Base-by-base conservation (phyloP, 2,888 invertebrate species). In the Drosophila parthenogenetica region DNA sequence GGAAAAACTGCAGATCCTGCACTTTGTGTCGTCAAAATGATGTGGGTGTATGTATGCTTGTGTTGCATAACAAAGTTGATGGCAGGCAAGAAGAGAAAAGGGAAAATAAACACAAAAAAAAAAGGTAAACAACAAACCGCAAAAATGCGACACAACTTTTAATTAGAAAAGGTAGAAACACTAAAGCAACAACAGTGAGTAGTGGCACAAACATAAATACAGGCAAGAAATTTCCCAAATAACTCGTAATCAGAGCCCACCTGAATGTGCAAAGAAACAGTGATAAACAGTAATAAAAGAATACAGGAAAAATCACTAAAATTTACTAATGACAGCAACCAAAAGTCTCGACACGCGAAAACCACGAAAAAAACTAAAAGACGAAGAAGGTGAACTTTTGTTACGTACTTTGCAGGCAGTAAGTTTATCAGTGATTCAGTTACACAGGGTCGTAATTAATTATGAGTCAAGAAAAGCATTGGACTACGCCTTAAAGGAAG, bases 61-160 rank as follows among this genome's bases (percentile, higher is more conserved):
- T 69, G 43, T 76, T 70, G 61, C 61, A 62, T 74, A 76, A 76
- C 58, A 54, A 16, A n/a, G 35, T 0, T 25, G n/a, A 51, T 2
- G 39, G 4, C 40, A 25, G 62, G 13, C 11, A 1, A 11, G 39
- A 17, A 19, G 11, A 14, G 42, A 10, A 22, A 29, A 4, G 13
- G 19, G 19, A 13, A 19, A 7, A 22, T 16, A 1, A 16, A 51
- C 40, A n/a, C 1, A 35, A 69, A 65, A 63, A 51, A 51, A 67
- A 49, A 50, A 43, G 54, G 58, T 42, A 68, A 71, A 80, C 57
- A 67, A 53, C 57, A 50, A 70, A 65, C 72, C 79, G 19, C 76
- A 75, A 62, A 67, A 69, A 64, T 71, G 7, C 58, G 16, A 70
- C 69, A 64, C 75, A 81, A 81, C 78, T 81, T 81, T 81, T 81